Evolutionary conservation across 2,888 invertebrate species (phyloP), one percentile per base, ranked within the genome.

Genomic region (Rhogogaster chlorosoma): DNA sequence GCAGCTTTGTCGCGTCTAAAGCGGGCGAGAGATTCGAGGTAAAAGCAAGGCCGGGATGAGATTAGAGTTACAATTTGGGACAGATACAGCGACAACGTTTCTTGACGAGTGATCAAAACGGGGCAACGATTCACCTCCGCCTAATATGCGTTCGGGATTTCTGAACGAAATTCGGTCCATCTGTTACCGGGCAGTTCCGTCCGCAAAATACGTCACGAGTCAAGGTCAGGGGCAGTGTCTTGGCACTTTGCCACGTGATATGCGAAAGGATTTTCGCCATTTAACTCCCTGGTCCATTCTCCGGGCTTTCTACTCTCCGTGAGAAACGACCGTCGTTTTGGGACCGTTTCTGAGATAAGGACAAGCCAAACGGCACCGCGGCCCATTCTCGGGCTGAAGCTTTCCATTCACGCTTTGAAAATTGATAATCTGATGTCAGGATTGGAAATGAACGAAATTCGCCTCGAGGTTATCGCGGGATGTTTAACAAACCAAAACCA

Each of bases 201-300:
- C 42, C 12, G 71, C 0, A 15, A 77, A 67, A 18, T 29, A 53
- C 38, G n/a, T 77, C 32, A 42, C 38, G 49, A 29, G 77, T n/a
- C 53, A 77, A 53, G 77, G 77, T 77, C 77, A 53, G 26, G 77
- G 49, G 49, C 7, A 53, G 29, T 9, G 15, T 32, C 18, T 77
- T 77, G 77, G 77, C 49, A 53, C 32, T 53, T 45, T 32, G 77
- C 77, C 77, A 77, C 22, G 45, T 77, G 22, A 73, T 73, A 73
- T 18, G 12, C 42, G 38, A 73, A 67, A 67, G 67, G 67, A 15
- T 32, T 67, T 67, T 32, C 18, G 32, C 18, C 67, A 67, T 32
- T 67, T 18, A 29, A 32, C 67, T 67, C 32, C 18, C 67, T 9
- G 32, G 9, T 67, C 67, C 32, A 32, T 73, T 42, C 71, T 38